Base-by-base conservation (phyloP, 2,113 vertebrate genomes). In the Podilymbus podiceps region DNA sequence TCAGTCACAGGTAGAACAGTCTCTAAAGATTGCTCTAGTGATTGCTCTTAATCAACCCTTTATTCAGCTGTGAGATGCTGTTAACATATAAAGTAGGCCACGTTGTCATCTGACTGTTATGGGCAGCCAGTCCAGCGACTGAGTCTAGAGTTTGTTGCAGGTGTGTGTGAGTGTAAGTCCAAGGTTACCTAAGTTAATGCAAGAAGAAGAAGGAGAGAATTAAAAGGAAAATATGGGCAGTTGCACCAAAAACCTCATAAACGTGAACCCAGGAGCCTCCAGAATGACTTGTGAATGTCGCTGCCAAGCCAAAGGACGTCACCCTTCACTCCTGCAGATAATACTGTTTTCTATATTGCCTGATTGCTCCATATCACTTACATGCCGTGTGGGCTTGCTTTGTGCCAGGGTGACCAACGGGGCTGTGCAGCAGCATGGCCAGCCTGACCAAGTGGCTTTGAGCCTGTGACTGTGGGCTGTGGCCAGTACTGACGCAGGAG, bases 1-100 rank as follows among this genome's bases (percentile, higher is more conserved):
- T 74, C 93, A 92, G 85, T 71, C 74, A 83, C 59, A 88, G 67
- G 78, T 38, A 77, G 81, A 87, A 80, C n/a, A 69, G 79, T 94
- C 85, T 88, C 78, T 58, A 64, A 53, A 81, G 92, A 84, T 35
- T 71, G 60, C 87, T 94, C 38, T 63, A 71, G 59, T 84, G 82
- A 67, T 84, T 75, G 64, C 83, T 95, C 88, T 92, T 88, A 77
- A 96, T 94, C 96, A 97, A 64, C 47, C 44, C 19, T 92, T 92
- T 77, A 86, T 96, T 96, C 85, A 94, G 79, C 92, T 86, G 52
- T 0, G 0, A 90, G 92, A 50, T 77, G 56, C 90, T 81, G 85
- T 44, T 95, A 80, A 88, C 82, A 80, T 95, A 50, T 28, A 64
- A 88, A 94, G 56, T 66, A 93, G 92, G 85, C 53, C 64, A 78